Evolutionary conservation across 2,888 invertebrate species (phyloP).

Genomic region (Pachydiplax longipennis): DNA sequence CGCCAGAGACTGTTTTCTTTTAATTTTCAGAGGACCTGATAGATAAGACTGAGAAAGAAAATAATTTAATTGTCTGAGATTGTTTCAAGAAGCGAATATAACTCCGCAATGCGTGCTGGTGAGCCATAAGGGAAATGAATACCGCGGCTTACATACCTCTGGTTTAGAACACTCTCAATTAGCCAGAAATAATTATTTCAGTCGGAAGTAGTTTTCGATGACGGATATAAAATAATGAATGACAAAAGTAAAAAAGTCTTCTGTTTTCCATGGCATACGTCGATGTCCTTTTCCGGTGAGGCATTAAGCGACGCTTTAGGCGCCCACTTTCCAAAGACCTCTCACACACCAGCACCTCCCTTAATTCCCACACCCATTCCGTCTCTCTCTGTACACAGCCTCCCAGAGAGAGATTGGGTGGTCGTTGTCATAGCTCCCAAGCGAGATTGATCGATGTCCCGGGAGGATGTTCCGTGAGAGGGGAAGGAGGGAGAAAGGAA

Average conservation of each 20-base stretch:
- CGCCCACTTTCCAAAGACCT: background rate
- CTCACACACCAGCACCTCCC: background rate
- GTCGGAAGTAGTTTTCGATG: too few relatives aligned
- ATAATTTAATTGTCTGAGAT: too few relatives aligned
- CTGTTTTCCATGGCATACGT: background rate
- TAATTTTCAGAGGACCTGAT: too few relatives aligned
- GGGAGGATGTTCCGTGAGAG: background rate
- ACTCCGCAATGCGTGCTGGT: too few relatives aligned
- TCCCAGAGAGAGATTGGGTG: background rate
- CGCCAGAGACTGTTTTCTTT: too few relatives aligned
- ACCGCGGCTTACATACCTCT: too few relatives aligned
- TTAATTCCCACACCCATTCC: background rate
- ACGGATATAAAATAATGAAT: too few relatives aligned
- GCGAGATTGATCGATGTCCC: conserved; percentile 24
- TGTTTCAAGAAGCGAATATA: too few relatives aligned
- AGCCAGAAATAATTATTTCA: too few relatives aligned
- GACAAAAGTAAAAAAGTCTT: background rate
- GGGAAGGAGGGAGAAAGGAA: background rate
- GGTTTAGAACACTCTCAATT: too few relatives aligned
- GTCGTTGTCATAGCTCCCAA: conserved; percentile 10
- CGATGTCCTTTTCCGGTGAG: background rate
- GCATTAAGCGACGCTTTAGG: background rate
- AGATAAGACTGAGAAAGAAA: too few relatives aligned
- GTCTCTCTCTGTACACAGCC: background rate
- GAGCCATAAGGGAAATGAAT: too few relatives aligned